phyloP scores from a whole-genome alignment of 2,797 vertebrate species.

The Menidia menidia region DNA sequence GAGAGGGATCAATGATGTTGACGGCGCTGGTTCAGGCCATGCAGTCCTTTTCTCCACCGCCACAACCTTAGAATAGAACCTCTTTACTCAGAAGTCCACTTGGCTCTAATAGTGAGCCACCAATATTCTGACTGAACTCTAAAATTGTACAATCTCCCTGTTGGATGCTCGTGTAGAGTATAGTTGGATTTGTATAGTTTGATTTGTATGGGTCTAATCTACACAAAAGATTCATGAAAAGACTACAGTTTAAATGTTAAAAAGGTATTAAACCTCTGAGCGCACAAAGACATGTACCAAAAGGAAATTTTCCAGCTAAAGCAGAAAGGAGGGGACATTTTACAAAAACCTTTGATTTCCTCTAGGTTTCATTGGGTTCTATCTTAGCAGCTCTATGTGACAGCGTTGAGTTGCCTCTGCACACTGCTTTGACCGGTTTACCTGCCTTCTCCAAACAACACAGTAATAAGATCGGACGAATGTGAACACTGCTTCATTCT shows the following conservation, averaged over 20 bases:
- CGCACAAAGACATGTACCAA: conserved; percentile 12
- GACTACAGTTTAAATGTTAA: not conserved
- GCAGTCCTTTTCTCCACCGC: no score
- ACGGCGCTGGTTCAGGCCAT: no score
- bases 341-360: conserved; percentile 45
- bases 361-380: conserved; percentile 32
- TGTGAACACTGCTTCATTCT: conserved; percentile 36
- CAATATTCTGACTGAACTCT: not conserved
- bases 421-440: conserved; percentile 42
- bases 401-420: conserved; percentile 38
- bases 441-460: conserved; percentile 20
- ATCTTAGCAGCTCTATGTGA: conserved; percentile 20
- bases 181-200: not conserved
- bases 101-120: conserved; percentile 2
- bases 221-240: conserved; percentile 11
- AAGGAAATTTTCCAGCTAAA: conserved; percentile 4
- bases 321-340: conserved; percentile 16
- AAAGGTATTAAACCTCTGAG: not conserved
- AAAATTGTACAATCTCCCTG: conserved; percentile 18
- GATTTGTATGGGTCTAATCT: not conserved
- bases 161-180: conserved; percentile 6
- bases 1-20: no score
- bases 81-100: no score
- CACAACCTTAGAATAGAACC: no score
- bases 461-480: conserved; percentile 56